Percentiles rank a stretch among this genome's conserved stretches.
Evolutionary conservation across 2,113 vertebrate species (phyloP).

Genomic region (Rhynchomys soricoides): DNA sequence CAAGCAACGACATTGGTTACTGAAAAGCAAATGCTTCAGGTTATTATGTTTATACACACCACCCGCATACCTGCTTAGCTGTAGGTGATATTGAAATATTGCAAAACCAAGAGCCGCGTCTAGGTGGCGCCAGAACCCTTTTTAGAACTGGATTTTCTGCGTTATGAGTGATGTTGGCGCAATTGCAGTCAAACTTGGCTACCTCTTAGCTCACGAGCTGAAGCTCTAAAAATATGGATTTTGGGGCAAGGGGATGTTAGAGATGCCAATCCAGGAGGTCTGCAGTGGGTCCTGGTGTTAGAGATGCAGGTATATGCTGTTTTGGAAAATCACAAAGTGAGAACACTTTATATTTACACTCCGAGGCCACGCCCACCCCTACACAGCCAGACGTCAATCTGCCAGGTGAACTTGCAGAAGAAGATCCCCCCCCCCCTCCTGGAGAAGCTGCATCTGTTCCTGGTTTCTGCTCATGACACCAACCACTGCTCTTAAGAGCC

Average conservation of each 20-base stretch:
- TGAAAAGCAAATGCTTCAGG: not conserved
- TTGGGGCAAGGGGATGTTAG: not conserved
- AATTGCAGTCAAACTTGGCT: not conserved
- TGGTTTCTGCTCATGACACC: not conserved
- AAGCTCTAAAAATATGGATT: not conserved
- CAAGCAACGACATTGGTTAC: not conserved
- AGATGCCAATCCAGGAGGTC: not conserved
- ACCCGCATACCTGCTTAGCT: not conserved
- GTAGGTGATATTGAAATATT: not conserved
- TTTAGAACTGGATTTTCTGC: not conserved
- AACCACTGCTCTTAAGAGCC: not conserved
- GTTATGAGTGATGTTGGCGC: not conserved
- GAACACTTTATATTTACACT: not conserved
- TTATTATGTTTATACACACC: not conserved
- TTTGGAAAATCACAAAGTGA: not conserved
- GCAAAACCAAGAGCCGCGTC: not conserved
- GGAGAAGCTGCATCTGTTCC: not conserved
- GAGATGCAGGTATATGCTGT: not conserved
- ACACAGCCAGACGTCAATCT: not conserved
- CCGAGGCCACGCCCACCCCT: too few relatives aligned
- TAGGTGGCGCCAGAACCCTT: conserved; percentile 51
- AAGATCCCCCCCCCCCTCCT: not conserved
- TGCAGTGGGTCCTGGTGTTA: not conserved
- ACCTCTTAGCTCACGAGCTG: not conserved
- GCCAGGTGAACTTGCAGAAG: too few relatives aligned